Evolutionary conservation across 2,113 vertebrate species (phyloP), one percentile per base, ranked within the genome.

Genomic region (Cyanoramphus novaezelandiae): DNA sequence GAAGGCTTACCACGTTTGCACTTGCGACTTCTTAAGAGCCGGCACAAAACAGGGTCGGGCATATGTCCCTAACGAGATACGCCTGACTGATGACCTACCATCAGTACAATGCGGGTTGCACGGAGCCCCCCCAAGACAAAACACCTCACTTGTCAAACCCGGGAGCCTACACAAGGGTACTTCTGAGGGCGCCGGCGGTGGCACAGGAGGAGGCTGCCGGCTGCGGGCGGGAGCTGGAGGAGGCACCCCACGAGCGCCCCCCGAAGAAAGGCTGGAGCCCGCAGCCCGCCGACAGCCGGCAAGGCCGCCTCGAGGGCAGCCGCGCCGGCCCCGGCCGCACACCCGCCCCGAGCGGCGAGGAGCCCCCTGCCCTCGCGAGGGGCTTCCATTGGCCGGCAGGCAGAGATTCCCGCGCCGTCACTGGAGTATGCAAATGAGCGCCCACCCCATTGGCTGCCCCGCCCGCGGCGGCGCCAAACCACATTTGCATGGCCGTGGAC

Each of bases 401-500:
- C 74, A 17, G 81, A 84, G 90, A 59, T 65, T 88, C 95, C 88
- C 82, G 2, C 17, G 49, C 72, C 82, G 94, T 95, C 94, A 94
- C 63, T 4, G 67, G 21, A n/a, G 27, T 75, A 88, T 92, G 96
- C 88, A 95, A 96, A 92, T 37, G 69, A 64, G 15, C n/a, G 85
- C 86, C 37, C 39, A n/a, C n/a, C 62, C 79, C 74, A 96, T 96
- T 96, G 97, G 97, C 63, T 82, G 60, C 46, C 76, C 86, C 25
- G 41, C 5, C 72, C 10, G 89, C 82, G 60, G 72, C 85, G 19
- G 89, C 92, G 37, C 83, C 79, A 14, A 55, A 67, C 87, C 64
- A 46, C 31, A 41, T 35, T n/a, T 29, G 93, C 67, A 10, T 35
- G 94, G 86, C 92, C 20, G 29, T 0, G 7, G 49, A 25, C 88